phyloP scores from a whole-genome alignment of 2,888 invertebrate species.

The Acleris laterana region DNA sequence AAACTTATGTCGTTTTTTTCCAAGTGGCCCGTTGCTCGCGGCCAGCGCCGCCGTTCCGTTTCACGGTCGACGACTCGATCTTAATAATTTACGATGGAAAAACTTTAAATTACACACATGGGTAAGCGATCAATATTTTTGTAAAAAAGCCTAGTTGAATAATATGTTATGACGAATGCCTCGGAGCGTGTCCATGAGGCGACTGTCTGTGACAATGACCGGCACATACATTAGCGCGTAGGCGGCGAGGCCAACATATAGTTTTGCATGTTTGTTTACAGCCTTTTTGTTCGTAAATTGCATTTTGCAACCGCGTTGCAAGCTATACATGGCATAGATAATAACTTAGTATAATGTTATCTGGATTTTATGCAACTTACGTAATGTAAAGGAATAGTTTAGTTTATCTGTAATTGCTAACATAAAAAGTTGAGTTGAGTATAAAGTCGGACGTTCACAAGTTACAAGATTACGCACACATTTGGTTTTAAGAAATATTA shows the following conservation, averaged over 20 bases:
- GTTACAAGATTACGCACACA: neutral
- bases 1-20: conserved; percentile 65
- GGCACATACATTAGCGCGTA: conserved; percentile 61
- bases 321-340: conserved; percentile 44
- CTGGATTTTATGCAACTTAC: conserved; percentile 21
- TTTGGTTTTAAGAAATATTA: conserved; percentile 4
- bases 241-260: conserved; percentile 70
- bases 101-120: conserved; percentile 21
- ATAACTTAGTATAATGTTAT: conserved; percentile 24
- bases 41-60: conserved; percentile 72
- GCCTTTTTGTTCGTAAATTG: conserved; percentile 64
- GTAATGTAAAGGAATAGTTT: conserved; percentile 1
- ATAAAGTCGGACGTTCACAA: neutral
- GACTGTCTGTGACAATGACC: conserved; percentile 58
- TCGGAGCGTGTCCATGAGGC: conserved; percentile 31
- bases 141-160: conserved; percentile 13
- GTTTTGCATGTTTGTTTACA: conserved; percentile 53
- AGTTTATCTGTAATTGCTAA: neutral
- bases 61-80: conserved; percentile 60
- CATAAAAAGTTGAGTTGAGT: conserved; percentile 1
- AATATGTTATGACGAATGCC: conserved; percentile 32
- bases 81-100: conserved; percentile 30
- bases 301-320: conserved; percentile 71
- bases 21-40: conserved; percentile 50
- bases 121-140: conserved; percentile 22